phyloP scores from a whole-genome alignment of 2,888 invertebrate species.

The Sturmia bella region DNA sequence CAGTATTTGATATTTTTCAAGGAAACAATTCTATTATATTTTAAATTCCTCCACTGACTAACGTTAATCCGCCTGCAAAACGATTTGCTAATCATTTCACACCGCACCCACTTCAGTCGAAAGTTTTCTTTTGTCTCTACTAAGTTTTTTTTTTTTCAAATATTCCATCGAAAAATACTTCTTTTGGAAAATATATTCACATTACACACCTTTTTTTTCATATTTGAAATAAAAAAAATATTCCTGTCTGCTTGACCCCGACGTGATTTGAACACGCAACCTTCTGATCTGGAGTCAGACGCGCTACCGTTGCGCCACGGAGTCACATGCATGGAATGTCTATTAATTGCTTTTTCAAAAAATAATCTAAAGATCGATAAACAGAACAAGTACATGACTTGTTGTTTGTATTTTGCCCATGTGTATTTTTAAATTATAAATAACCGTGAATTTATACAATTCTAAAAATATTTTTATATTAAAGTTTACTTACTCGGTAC shows the following conservation, averaged over 20 bases:
- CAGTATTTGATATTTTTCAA: no score
- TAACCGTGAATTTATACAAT: neutral
- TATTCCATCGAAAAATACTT: no score
- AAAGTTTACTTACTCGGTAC: neutral
- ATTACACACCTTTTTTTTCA: no score
- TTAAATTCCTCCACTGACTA: no score
- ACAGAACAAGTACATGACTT: neutral
- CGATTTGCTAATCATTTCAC: no score
- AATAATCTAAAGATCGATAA: neutral
- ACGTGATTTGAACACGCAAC: slow-evolving; percentile 78
- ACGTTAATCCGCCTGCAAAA: no score
- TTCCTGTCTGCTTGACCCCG: slow-evolving; percentile 71
- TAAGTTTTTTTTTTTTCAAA: no score
- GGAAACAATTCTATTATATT: no score
- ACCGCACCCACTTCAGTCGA: no score
- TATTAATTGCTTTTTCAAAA: neutral
- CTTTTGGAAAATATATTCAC: no score
- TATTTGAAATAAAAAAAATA: no score
- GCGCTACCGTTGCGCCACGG: slow-evolving; percentile 78
- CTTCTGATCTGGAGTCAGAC: slow-evolving; percentile 77
- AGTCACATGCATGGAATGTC: slow-evolving; percentile 25
- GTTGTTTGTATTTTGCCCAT: neutral
- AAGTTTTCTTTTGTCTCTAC: no score
- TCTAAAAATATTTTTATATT: slow-evolving; percentile 11
- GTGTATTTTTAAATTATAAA: neutral